These are phyloP conservation scores for Borostomias antarcticus DNA, from an alignment of 2,797 vertebrate genomes.

Conservation along the genomic window DNA sequence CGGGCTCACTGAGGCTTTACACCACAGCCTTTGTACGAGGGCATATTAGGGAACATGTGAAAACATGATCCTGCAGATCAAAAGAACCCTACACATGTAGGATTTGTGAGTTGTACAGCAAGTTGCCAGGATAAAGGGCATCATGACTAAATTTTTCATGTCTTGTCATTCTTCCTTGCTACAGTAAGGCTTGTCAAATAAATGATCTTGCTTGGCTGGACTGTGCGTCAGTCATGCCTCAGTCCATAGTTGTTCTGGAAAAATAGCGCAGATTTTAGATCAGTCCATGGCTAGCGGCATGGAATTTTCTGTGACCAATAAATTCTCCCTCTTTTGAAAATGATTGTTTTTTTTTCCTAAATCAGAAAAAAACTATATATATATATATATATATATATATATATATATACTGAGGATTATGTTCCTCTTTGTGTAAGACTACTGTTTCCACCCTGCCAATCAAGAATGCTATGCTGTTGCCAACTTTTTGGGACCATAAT, in stretches of 20 bases:
- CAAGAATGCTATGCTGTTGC: constrained; percentile 8
- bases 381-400: no score
- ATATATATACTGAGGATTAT: neutral
- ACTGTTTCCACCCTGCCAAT: neutral
- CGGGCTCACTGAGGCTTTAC: constrained; percentile 32
- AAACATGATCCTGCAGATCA: constrained; percentile 46
- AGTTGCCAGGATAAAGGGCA: constrained; percentile 35
- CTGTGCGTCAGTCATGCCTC: constrained; percentile 62
- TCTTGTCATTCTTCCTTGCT: constrained; percentile 57
- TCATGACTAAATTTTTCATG: constrained; percentile 62
- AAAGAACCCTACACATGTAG: constrained; percentile 30
- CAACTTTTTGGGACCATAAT: constrained; percentile 28
- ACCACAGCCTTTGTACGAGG: constrained; percentile 24
- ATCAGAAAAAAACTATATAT: no score
- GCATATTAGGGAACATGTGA: constrained; percentile 34
- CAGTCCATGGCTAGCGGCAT: constrained; percentile 41
- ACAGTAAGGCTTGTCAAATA: constrained; percentile 71
- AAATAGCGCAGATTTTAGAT: constrained; percentile 59
- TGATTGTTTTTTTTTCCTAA: constrained; percentile 2
- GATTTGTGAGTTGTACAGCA: constrained; percentile 28
- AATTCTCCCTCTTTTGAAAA: constrained; percentile 24
- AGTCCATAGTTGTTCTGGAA: constrained; percentile 56
- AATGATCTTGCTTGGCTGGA: constrained; percentile 70
- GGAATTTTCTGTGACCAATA: constrained; percentile 50
- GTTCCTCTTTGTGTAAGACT: neutral